Base-by-base conservation (phyloP, 1,140 invertebrate genomes). In the Plectrocnemia conspersa region DNA sequence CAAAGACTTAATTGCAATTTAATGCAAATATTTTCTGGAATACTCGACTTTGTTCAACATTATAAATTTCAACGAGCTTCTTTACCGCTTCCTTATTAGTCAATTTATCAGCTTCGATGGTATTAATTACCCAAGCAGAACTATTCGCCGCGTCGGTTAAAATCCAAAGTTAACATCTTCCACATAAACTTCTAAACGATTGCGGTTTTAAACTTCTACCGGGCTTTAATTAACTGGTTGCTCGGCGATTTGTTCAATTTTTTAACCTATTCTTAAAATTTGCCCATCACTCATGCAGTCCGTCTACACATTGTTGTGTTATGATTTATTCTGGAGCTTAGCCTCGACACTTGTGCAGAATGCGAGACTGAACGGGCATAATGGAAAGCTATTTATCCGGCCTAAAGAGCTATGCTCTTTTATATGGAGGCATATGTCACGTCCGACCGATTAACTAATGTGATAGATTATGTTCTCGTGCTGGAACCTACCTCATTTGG, bases 361-460 rank as follows among this genome's bases (percentile, higher is more conserved):
- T 10, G 18, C 6, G 35, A 15, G 4, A 4, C 35, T 9, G 13
- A 15, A 38, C 10, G 15, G 18, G 35, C 13, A 38, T 38, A 38
- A 38, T 38, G 35, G 5, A 9, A 16, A 7, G 7, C 35, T 16
- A 38, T 38, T 38, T 16, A 38, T 38, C 35, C n/a, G 13, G 35
- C 35, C 7, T 38, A 16, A 16, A 25, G 47, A 38, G 32, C 33
- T 19, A 10, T 50, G 47, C 47, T 27, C 47, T 50, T 38, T 47
- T 47, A 24, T 47, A 47, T 15, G 47, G 32, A 21, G 47, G 47
- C 47, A 38, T 35, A 24, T 50, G 47, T 50, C 47, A 50, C 47
- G 47, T 50, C 47, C 47, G 40, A 35, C 47, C 47, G 47, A 50
- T 50, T 50, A 50, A 50, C 47, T 50, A 50, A 50, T 50, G 47